These are phyloP conservation scores for Hydrolagus affinis DNA, from an alignment of 2,113 vertebrate genomes.

Conservation along the genomic window DNA sequence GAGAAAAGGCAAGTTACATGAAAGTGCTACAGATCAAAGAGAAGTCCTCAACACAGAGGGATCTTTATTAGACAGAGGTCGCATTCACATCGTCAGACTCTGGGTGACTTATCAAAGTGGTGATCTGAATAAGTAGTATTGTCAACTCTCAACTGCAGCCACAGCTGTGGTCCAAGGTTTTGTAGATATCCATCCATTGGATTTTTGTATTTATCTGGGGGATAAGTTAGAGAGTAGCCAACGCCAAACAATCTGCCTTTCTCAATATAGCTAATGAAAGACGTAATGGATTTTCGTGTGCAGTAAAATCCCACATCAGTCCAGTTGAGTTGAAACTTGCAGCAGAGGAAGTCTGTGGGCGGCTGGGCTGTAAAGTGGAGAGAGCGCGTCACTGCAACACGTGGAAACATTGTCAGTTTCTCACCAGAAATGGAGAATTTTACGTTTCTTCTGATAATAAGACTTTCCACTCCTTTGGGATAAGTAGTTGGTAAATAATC, in stretches of 20 bases:
- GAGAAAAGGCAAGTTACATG: neutral
- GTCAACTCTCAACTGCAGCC: neutral
- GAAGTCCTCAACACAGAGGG: neutral
- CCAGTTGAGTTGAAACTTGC: conserved; percentile 29
- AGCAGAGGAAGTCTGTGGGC: conserved; percentile 29
- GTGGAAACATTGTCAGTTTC: conserved; percentile 15
- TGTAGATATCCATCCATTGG: neutral
- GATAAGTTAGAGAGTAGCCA: neutral
- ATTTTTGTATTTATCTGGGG: neutral
- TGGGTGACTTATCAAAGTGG: neutral
- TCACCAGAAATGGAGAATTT: conserved; percentile 22
- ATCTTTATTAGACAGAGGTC: neutral
- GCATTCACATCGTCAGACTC: neutral
- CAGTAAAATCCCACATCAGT: conserved; percentile 17
- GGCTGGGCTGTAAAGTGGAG: neutral
- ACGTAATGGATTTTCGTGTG: conserved; percentile 27
- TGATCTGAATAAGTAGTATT: neutral
- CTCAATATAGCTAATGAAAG: neutral
- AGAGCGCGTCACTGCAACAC: conserved; percentile 20
- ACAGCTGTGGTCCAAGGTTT: neutral
- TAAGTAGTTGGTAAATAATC: conserved; percentile 20
- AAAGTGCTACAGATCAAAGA: conserved; percentile 20
- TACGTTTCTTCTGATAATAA: conserved; percentile 21
- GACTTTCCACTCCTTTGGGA: conserved; percentile 13
- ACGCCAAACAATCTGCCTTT: neutral